phyloP scores from a whole-genome alignment of 2,888 invertebrate genomes.

The Aporophyla nigra region DNA sequence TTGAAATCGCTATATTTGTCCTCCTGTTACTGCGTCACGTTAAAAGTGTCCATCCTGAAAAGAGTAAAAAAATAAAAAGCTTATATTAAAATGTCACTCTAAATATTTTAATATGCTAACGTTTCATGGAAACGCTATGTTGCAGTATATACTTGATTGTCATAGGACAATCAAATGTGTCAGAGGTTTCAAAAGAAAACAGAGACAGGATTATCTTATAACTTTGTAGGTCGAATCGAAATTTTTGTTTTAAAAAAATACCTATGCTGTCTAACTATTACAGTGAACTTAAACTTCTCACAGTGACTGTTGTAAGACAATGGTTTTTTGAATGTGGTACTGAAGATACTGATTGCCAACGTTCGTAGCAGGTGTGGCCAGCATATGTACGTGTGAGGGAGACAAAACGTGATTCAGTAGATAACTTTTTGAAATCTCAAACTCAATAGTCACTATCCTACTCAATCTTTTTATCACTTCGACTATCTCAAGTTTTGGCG shows the following conservation, averaged over 20 bases:
- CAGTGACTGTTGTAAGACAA: background rate
- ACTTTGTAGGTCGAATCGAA: background rate
- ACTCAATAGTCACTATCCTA: background rate
- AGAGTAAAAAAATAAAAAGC: no score
- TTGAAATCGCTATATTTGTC: background rate
- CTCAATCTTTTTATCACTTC: background rate
- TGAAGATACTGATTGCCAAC: no score
- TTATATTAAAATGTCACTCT: background rate
- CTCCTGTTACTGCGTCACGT: background rate
- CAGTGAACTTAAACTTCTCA: no score
- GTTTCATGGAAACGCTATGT: no score
- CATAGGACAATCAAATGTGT: background rate
- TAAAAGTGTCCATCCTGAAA: background rate
- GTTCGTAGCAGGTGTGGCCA: accelerated
- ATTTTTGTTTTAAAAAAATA: background rate
- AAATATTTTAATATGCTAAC: no score
- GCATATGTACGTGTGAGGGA: no score
- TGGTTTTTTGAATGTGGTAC: background rate
- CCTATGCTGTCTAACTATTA: background rate
- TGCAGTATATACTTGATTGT: no score
- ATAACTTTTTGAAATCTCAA: background rate
- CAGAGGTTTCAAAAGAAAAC: background rate
- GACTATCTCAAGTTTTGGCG: background rate
- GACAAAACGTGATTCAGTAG: background rate
- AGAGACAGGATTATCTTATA: no score